Percentiles rank a stretch among this genome's conserved stretches.
phyloP scores from a whole-genome alignment of 2,888 invertebrate species.

The Leptinotarsa tumamoca region DNA sequence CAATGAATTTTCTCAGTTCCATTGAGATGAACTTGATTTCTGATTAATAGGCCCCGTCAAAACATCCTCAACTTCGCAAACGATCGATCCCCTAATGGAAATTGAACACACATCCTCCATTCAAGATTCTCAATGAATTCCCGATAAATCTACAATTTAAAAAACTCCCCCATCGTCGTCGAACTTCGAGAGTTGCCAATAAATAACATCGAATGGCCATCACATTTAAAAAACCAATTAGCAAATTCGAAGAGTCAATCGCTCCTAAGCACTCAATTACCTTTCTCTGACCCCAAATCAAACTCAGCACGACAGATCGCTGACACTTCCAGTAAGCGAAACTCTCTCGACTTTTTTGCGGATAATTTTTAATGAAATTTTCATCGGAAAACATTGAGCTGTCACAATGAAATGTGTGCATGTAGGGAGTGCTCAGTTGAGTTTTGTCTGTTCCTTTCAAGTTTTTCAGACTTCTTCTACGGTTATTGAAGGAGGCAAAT shows the following conservation, averaged over 20 bases:
- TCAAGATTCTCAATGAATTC: slow-evolving; percentile 33
- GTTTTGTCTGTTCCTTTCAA: not conserved
- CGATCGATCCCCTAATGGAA: slow-evolving; percentile 30
- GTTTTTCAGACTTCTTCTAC: not conserved
- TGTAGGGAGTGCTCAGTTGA: slow-evolving; percentile 52
- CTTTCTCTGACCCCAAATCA: slow-evolving; percentile 27
- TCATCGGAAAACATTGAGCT: slow-evolving; percentile 60
- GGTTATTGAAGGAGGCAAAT: no score
- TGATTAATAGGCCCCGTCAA: not conserved
- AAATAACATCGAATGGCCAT: slow-evolving; percentile 37
- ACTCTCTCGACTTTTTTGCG: slow-evolving; percentile 45
- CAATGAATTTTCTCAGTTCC: no score
- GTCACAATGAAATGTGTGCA: slow-evolving; percentile 59
- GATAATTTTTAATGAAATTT: slow-evolving; percentile 63
- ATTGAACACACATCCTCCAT: slow-evolving; percentile 33
- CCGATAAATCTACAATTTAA: slow-evolving; percentile 33
- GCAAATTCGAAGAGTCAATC: slow-evolving; percentile 40
- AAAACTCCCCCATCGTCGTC: slow-evolving; percentile 22
- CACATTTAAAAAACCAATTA: slow-evolving; percentile 38
- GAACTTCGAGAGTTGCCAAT: slow-evolving; percentile 27
- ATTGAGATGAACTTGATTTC: not conserved
- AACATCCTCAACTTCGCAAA: not conserved
- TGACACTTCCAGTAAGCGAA: slow-evolving; percentile 44
- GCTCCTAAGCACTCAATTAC: slow-evolving; percentile 40
- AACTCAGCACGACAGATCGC: slow-evolving; percentile 38